Evolutionary conservation across 2,888 invertebrate species (phyloP).

Genomic region (Scaptodrosophila latifasciaeformis): DNA sequence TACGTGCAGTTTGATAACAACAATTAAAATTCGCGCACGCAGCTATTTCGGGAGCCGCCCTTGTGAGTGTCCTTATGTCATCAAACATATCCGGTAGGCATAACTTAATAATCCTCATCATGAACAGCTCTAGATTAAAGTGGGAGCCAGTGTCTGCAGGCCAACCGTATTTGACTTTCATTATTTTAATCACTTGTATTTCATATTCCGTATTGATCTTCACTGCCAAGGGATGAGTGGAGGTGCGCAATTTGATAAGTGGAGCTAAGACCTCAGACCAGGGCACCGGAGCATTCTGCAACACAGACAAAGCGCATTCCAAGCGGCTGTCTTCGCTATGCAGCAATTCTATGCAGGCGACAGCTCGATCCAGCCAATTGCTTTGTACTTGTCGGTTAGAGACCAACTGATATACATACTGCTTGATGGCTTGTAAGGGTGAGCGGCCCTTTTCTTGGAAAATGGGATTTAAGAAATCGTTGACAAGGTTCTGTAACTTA

Average conservation of each 20-base stretch:
- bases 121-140: slow-evolving; percentile 68
- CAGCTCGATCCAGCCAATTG: slow-evolving; percentile 72
- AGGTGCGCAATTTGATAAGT: slow-evolving; percentile 69
- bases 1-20: slow-evolving; percentile 70
- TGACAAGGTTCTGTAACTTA: slow-evolving; percentile 69
- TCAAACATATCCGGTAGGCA: slow-evolving; percentile 72
- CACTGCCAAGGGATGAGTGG: slow-evolving; percentile 71
- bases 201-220: slow-evolving; percentile 73
- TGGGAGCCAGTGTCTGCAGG: slow-evolving; percentile 64
- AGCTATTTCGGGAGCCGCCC: slow-evolving; percentile 69
- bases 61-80: slow-evolving; percentile 69
- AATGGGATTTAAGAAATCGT: slow-evolving; percentile 73
- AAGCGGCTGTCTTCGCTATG: slow-evolving; percentile 74
- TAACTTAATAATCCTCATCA: slow-evolving; percentile 72
- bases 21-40: slow-evolving; percentile 71
- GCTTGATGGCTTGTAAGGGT: slow-evolving; percentile 65
- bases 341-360: slow-evolving; percentile 69
- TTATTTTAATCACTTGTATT: slow-evolving; percentile 73
- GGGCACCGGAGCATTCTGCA: slow-evolving; percentile 73
- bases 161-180: slow-evolving; percentile 75
- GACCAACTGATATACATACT: slow-evolving; percentile 70
- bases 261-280: slow-evolving; percentile 71
- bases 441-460: slow-evolving; percentile 71
- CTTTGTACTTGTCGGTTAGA: slow-evolving; percentile 65
- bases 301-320: slow-evolving; percentile 67